A percentile compares a stretch with the other conserved stretches of the same genome.
Conservation (phyloP, 2,888 invertebrate species). For the Cremastinae sp. region DNA sequence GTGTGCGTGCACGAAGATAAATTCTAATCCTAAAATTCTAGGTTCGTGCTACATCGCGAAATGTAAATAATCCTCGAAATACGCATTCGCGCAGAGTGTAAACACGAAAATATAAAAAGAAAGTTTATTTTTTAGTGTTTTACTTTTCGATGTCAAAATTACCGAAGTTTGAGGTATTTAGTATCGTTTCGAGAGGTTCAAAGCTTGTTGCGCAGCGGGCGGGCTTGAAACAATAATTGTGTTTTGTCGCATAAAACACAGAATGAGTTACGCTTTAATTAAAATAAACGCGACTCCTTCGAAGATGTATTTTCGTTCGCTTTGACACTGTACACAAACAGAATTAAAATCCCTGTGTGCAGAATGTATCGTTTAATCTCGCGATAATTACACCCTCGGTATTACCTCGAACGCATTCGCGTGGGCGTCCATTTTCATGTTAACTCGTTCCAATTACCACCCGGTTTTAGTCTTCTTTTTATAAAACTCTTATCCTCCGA, state of each 20-base stretch:
- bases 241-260: background rate
- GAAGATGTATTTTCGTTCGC: slow-evolving; percentile 10
- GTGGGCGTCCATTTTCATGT: slow-evolving; percentile 6
- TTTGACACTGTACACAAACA: background rate
- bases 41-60: no score
- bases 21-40: no score
- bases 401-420: background rate
- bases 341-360: slow-evolving; percentile 19
- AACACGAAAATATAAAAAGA: no score
- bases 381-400: slow-evolving; percentile 20
- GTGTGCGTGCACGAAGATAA: no score
- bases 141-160: no score
- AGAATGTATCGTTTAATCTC: slow-evolving; percentile 22
- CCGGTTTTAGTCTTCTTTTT: background rate
- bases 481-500: background rate
- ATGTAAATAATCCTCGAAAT: no score
- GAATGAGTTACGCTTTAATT: slow-evolving; percentile 12
- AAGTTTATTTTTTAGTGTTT: no score
- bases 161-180: no score
- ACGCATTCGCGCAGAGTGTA: no score
- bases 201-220: background rate
- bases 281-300: slow-evolving; percentile 20
- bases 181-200: no score
- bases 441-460: background rate
- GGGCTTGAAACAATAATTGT: background rate